Evolutionary conservation across 2,888 invertebrate species (phyloP).

Genomic region (Stegophylla sp.): DNA sequence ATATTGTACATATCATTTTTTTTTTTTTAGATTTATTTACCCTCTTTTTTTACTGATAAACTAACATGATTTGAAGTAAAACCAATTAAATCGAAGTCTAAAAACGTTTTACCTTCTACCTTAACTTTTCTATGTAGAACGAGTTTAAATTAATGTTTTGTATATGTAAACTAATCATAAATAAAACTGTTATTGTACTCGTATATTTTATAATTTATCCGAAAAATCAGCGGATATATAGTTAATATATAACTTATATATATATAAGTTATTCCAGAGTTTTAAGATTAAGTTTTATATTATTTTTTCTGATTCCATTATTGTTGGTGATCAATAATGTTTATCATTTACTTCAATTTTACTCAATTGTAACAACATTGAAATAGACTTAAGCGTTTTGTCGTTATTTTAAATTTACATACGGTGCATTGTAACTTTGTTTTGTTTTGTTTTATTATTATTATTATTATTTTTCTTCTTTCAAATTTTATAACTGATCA

Average conservation of each 20-base stretch:
- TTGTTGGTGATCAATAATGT: conserved; percentile 7
- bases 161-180: conserved; percentile 26
- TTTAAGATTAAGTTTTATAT: conserved; percentile 33
- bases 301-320: conserved; percentile 32
- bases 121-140: conserved; percentile 35
- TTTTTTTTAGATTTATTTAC: conserved; percentile 17
- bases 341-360: conserved; percentile 28
- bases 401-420: conserved; percentile 47
- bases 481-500: conserved; percentile 55
- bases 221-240: not conserved
- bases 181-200: conserved; percentile 20
- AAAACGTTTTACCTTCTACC: not conserved
- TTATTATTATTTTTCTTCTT: conserved; percentile 35
- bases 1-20: conserved; percentile 54
- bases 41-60: conserved; percentile 23
- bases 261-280: conserved; percentile 36
- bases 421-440: conserved; percentile 58
- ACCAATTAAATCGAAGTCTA: conserved; percentile 15
- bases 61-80: conserved; percentile 33
- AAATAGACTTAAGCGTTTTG: conserved; percentile 50
- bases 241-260: not conserved
- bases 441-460: conserved; percentile 54
- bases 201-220: conserved; percentile 18
- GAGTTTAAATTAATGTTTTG: conserved; percentile 37
- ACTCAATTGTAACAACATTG: conserved; percentile 16